Evolutionary conservation across 2,113 vertebrate genomes (phyloP).

Genomic region (Pteropus alecto): DNA sequence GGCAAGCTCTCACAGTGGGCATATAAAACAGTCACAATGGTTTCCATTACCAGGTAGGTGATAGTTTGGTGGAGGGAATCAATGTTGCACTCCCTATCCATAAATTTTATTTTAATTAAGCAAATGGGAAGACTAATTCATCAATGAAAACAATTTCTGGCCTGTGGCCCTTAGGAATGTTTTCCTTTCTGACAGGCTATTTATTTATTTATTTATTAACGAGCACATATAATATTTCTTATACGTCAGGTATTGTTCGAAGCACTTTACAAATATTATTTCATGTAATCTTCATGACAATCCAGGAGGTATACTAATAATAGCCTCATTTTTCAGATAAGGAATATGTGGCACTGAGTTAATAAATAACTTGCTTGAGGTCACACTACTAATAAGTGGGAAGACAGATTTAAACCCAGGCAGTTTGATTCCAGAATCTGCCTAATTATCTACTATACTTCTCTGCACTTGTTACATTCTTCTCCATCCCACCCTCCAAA

Average conservation of each 20-base stretch:
- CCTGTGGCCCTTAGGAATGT: background rate
- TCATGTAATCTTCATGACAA: constrained; percentile 13
- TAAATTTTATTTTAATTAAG: background rate
- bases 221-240: background rate
- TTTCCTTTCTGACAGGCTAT: background rate
- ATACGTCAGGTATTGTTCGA: background rate
- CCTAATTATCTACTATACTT: background rate
- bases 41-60: background rate
- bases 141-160: background rate
- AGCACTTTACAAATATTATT: constrained; percentile 30
- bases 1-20: background rate
- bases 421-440: background rate
- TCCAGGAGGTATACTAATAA: constrained; percentile 3
- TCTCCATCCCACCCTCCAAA: background rate
- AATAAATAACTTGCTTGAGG: constrained; percentile 5
- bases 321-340: background rate
- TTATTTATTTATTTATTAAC: background rate
- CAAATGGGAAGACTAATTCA: background rate
- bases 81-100: background rate
- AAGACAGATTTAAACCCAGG: background rate
- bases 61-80: background rate
- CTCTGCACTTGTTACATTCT: background rate
- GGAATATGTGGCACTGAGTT: background rate
- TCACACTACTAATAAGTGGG: background rate
- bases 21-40: background rate